A percentile compares a stretch with the other conserved stretches of the same genome.
Evolutionary conservation across 2,113 vertebrate genomes (phyloP).

Genomic region (Ovibos moschatus): DNA sequence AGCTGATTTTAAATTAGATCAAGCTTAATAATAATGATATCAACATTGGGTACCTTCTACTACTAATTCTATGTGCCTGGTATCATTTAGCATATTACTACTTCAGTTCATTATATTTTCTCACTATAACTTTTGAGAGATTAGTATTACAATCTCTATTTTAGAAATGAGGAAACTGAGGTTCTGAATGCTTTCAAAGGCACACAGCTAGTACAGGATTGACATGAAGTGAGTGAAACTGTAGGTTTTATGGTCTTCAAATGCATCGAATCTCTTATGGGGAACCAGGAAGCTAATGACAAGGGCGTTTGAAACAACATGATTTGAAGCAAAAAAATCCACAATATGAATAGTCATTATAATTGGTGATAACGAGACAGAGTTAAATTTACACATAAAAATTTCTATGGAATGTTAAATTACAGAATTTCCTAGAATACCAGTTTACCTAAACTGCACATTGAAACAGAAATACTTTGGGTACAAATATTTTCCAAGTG

Average conservation of each 20-base stretch:
- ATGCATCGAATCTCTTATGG: not conserved
- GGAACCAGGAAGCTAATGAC: not conserved
- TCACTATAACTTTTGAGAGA: not conserved
- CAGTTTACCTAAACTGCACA: not conserved
- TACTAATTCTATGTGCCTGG: not conserved
- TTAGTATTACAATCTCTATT: not conserved
- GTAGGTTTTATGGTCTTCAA: not conserved
- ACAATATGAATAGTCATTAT: not conserved
- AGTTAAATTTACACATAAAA: not conserved
- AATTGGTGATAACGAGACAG: not conserved
- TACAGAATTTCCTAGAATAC: not conserved
- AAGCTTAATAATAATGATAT: not conserved
- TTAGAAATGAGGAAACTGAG: not conserved
- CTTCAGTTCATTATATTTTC: not conserved
- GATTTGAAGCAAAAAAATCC: not conserved
- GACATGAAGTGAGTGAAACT: not conserved
- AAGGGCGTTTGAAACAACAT: not conserved
- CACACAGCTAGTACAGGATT: not conserved
- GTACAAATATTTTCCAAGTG: not conserved
- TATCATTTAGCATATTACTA: not conserved
- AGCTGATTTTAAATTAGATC: not conserved
- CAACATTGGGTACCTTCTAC: fast-evolving
- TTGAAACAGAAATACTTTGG: not conserved
- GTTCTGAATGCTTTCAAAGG: not conserved
- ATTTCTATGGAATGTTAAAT: not conserved